Evolutionary conservation across 2,113 vertebrate species (phyloP), one percentile per base, ranked within the genome.

Genomic region (Anguilla japonica): DNA sequence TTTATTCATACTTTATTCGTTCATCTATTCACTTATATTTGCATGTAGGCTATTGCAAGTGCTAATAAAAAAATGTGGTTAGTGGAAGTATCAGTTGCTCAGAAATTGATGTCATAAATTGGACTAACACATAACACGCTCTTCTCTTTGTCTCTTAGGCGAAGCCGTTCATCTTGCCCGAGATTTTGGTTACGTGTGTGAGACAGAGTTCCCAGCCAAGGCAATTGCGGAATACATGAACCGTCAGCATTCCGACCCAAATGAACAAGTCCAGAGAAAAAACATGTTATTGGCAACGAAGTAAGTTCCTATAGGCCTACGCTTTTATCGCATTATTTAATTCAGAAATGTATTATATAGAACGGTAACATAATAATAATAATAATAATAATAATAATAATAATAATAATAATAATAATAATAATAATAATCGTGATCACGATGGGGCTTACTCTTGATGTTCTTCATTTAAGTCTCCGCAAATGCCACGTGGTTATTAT

Each of bases 191-290:
- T 99, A 99, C 88, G 98, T 99, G 94, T 99, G 98, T 87, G 98
- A 99, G 96, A 99, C 98, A 79, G 98, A 99, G 95, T 99, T 99
- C 94, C 98, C 98, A 96, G 97, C 98, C 97, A 99, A 99, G 97
- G 98, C 98, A 94, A 96, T 99, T 97, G 98, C 97, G 95, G 98
- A 99, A 96, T 99, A 99, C 96, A 97, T 99, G 96, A 99, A 99
- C 97, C 97, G 98, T 96, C 98, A 99, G 94, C 98, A 99, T 96
- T 99, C 98, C 95, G 98, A 99, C 96, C 98, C 98, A 96, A 99
- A 99, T 91, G 98, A 99, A 96, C 98, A 99, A 99, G 98, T 99
- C 97, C 98, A 98, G 97, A 99, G 98, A 97, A 99, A 99, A 98
- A 99, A 99, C 97, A 99, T 99, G 98, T 96, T 99, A 92, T 96